A percentile compares a stretch with the other conserved stretches of the same genome.
phyloP scores from a whole-genome alignment of 2,113 vertebrate genomes.

The Ardeotis arabs region DNA sequence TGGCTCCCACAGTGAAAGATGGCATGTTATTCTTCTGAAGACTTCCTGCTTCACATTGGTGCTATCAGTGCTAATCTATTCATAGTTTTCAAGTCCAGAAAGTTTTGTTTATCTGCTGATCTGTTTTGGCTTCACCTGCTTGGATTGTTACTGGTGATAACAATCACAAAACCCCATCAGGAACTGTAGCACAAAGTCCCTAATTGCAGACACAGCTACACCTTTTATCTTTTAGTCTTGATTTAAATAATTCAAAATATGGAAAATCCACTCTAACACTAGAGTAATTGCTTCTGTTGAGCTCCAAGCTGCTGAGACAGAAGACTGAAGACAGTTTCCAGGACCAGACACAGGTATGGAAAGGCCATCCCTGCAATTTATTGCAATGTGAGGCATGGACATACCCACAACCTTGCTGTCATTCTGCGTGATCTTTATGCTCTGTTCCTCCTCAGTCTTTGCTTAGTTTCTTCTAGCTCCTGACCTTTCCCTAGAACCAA shows the following conservation, averaged over 20 bases:
- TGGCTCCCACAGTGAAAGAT: background rate
- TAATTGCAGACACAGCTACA: background rate
- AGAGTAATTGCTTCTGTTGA: background rate
- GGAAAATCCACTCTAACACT: background rate
- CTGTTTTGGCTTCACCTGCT: background rate
- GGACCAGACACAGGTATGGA: background rate
- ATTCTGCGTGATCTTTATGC: background rate
- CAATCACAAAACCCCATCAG: background rate
- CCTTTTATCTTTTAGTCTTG: background rate
- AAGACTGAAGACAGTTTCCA: background rate
- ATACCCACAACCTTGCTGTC: background rate
- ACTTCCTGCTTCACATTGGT: background rate
- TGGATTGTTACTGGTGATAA: background rate
- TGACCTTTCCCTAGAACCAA: background rate
- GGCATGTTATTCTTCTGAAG: background rate
- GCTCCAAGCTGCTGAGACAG: background rate
- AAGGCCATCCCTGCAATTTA: background rate
- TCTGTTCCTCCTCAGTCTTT: background rate
- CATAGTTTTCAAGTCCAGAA: background rate
- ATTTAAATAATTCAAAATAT: background rate
- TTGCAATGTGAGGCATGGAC: background rate
- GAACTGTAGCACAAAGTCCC: background rate
- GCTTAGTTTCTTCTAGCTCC: background rate
- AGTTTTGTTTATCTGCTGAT: background rate
- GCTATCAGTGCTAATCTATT: background rate